phyloP scores from a whole-genome alignment of 2,797 vertebrate species.

The Siniperca undulata region DNA sequence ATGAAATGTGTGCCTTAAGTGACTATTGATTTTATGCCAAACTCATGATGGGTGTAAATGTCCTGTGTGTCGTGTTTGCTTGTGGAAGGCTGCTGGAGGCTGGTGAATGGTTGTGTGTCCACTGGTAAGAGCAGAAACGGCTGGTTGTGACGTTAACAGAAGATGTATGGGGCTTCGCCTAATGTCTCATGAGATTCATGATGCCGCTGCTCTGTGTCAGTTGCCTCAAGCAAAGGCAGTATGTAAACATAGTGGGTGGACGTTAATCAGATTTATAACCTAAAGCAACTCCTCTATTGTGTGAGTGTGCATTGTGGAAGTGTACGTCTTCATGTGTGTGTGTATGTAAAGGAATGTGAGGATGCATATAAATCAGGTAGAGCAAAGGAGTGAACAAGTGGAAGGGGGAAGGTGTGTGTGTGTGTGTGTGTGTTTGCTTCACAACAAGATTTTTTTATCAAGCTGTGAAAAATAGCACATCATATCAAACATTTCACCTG shows the following conservation, averaged over 20 bases:
- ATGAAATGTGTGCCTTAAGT: slow-evolving; percentile 83
- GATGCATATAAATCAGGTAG: slow-evolving; percentile 65
- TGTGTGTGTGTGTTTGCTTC: slow-evolving; percentile 18
- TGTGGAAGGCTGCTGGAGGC: not conserved
- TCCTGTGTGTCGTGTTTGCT: slow-evolving; percentile 46
- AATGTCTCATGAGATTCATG: slow-evolving; percentile 70
- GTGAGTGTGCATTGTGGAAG: slow-evolving; percentile 6
- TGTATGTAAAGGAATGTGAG: slow-evolving; percentile 58
- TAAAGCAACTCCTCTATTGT: slow-evolving; percentile 40
- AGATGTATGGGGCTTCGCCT: slow-evolving; percentile 49
- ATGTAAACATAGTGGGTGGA: slow-evolving; percentile 67
- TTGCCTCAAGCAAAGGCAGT: slow-evolving; percentile 40
- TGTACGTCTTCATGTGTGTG: slow-evolving; percentile 28
- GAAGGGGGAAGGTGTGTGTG: slow-evolving; percentile 5
- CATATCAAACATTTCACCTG: slow-evolving; percentile 42
- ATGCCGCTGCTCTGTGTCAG: slow-evolving; percentile 47
- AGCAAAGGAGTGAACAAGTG: slow-evolving; percentile 19
- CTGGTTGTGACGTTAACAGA: slow-evolving; percentile 41
- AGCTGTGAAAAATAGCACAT: slow-evolving; percentile 62
- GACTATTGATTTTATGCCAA: slow-evolving; percentile 83
- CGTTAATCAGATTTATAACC: slow-evolving; percentile 75
- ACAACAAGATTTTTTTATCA: slow-evolving; percentile 30
- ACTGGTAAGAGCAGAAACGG: slow-evolving; percentile 38
- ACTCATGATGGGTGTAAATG: slow-evolving; percentile 73
- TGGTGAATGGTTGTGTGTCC: slow-evolving; percentile 26